phyloP scores from a whole-genome alignment of 2,888 invertebrate genomes.

The Trissoscelio sp. region DNA sequence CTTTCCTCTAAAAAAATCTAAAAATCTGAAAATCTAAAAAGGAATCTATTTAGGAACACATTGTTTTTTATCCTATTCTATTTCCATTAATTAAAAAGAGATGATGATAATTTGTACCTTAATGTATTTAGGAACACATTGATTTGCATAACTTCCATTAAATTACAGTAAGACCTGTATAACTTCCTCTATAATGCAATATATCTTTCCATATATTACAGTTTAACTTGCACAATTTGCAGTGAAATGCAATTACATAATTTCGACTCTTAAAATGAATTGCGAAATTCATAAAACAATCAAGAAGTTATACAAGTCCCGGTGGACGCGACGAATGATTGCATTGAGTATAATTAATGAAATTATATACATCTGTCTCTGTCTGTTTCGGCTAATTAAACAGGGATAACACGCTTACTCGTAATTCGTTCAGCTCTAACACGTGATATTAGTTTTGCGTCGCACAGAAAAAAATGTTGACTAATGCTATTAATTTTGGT shows the following conservation, averaged over 20 bases:
- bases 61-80: not conserved
- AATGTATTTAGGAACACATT: not conserved
- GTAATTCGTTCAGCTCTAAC: slow-evolving; percentile 15
- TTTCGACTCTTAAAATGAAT: too few relatives aligned
- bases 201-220: too few relatives aligned
- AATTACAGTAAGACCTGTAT: too few relatives aligned
- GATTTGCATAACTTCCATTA: too few relatives aligned
- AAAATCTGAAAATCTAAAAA: too few relatives aligned
- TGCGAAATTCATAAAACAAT: too few relatives aligned
- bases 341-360: not conserved
- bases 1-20: too few relatives aligned
- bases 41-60: too few relatives aligned
- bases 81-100: not conserved
- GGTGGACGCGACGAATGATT: not conserved
- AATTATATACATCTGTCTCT: not conserved
- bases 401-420: slow-evolving; percentile 1
- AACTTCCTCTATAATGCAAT: too few relatives aligned
- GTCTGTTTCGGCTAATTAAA: slow-evolving; percentile 3
- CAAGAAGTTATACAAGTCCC: not conserved
- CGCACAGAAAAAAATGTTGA: slow-evolving; percentile 8
- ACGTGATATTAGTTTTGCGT: slow-evolving; percentile 25
- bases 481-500: slow-evolving; percentile 45
- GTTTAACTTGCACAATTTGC: too few relatives aligned
- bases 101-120: not conserved
- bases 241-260: too few relatives aligned